phyloP scores from a whole-genome alignment of 2,797 vertebrate genomes.

The Nannoperca australis region DNA sequence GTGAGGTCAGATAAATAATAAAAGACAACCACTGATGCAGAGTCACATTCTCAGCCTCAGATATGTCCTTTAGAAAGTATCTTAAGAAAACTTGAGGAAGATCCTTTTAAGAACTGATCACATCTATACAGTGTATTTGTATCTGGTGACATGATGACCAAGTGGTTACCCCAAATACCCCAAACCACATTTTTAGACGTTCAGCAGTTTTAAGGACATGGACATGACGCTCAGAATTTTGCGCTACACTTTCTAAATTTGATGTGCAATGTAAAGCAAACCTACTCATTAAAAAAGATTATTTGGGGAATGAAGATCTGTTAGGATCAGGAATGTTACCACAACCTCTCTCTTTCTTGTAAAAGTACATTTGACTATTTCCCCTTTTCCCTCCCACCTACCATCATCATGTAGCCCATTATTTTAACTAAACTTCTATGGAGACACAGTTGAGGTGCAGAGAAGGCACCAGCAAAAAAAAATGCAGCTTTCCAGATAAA shows the following conservation, averaged over 20 bases:
- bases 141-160: not conserved
- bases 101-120: not conserved
- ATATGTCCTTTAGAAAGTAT: not conserved
- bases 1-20: constrained; percentile 2
- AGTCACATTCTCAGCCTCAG: not conserved
- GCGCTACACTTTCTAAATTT: not conserved
- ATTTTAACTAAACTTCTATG: too few species aligned
- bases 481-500: too few species aligned
- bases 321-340: not conserved
- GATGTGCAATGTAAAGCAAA: not conserved
- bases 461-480: too few species aligned
- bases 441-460: too few species aligned
- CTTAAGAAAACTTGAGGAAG: not conserved
- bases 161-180: not conserved
- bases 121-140: too few species aligned
- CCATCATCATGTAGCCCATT: too few species aligned
- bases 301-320: not conserved
- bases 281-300: not conserved
- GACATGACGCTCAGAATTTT: not conserved
- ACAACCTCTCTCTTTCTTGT: too few species aligned
- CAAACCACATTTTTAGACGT: too few species aligned
- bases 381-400: too few species aligned
- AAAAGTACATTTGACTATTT: too few species aligned
- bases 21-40: constrained; percentile 13
- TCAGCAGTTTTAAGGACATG: not conserved